These are phyloP conservation scores for Sceloporus undulatus DNA, from an alignment of 2,113 vertebrate species.

Conservation along the genomic window DNA sequence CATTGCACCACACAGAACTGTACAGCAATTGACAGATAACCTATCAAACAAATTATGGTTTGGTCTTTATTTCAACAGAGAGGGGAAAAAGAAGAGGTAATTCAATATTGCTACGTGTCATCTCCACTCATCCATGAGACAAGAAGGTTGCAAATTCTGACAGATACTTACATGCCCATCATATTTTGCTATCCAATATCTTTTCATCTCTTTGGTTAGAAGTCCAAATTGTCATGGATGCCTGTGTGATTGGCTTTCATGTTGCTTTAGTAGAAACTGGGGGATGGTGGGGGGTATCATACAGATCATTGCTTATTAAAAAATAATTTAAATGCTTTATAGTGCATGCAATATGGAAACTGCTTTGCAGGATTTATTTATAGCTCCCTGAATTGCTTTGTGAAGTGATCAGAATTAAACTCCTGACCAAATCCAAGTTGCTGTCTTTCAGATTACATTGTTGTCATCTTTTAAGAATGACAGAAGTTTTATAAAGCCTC, in stretches of 20 bases:
- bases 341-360: not conserved
- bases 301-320: not conserved
- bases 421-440: not conserved
- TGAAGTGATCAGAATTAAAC: not conserved
- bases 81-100: conserved; percentile 5
- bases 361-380: not conserved
- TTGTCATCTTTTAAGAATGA: not conserved
- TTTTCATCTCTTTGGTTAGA: not conserved
- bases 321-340: not conserved
- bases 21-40: conserved; percentile 17
- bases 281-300: not conserved
- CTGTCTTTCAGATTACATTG: not conserved
- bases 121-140: conserved; percentile 29
- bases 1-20: conserved; percentile 1
- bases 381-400: not conserved
- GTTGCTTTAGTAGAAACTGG: not conserved
- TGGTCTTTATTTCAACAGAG: conserved; percentile 18
- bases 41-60: conserved; percentile 24
- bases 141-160: conserved; percentile 35
- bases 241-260: not conserved
- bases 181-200: conserved; percentile 25
- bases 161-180: conserved; percentile 25
- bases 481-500: not conserved
- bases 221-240: conserved; percentile 7
- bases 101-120: conserved; percentile 30